Evolutionary conservation across 2,113 vertebrate species (phyloP), one percentile per base, ranked within the genome.

Genomic region (Callithrix jacchus): DNA sequence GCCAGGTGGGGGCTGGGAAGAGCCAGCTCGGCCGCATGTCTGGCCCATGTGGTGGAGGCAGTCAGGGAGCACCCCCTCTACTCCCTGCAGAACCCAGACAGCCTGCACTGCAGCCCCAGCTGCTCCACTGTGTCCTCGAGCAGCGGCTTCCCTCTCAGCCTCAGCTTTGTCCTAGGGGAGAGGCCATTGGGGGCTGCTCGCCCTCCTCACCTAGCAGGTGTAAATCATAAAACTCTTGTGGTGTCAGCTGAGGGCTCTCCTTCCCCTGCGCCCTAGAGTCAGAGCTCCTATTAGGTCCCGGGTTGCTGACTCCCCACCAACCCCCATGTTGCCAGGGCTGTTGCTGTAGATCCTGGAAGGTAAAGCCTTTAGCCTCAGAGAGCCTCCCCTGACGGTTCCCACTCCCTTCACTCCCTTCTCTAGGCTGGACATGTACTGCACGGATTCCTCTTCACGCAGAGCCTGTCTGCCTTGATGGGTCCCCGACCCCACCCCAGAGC

Each of bases 401-500:
- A 0, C 32, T 40, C 12, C 42, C 61, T 64, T 64, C 61, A 2
- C 13, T 77, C 23, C 18, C 10, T 70, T 8, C 35, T 47, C 37
- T 35, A 49, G 16, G 35, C 56, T 0, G 6, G 58, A 21, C 3
- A 0, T 42, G 35, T 35, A 13, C 13, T 2, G 0, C 12, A 13
- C 5, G 5, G 61, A 64, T 64, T 32, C 27, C 27, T n/a, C 32
- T 32, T 68, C 66, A n/a, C 7, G 32, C 66, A 68, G 42, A 27
- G 42, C 13, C 14, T 2, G 1, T 42, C 40, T 47, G 27, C 27
- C 8, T 30, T 64, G 27, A 64, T 64, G 61, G 12, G 5, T 6
- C 61, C 61, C 61, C 12, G 5, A 64, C 61, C 61, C 61, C 27
- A 64, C 27, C 61, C 61, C 5, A 2, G 6, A 30, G 27, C 61